Conservation (phyloP, 1,140 invertebrate species). For the Magallana ariakensis region DNA sequence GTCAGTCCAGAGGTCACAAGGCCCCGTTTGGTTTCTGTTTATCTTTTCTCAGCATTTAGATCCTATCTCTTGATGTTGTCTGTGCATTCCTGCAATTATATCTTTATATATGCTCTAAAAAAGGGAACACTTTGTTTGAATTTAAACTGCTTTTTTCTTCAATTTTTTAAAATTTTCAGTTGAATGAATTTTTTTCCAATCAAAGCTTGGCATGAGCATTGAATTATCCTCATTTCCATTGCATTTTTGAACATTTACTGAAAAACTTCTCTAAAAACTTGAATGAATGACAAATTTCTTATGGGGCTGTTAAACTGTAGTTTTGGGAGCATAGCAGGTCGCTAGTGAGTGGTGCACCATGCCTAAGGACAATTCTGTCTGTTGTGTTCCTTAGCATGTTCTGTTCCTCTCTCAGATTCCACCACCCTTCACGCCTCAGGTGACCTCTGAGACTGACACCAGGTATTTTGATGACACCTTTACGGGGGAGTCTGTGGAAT, state of each 20-base stretch:
- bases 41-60: constrained; percentile 7
- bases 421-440: constrained; percentile 95
- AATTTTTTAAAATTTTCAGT: neutral
- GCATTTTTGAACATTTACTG: neutral
- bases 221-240: neutral
- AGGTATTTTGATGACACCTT: constrained; percentile 99
- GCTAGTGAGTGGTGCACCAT: constrained; percentile 28
- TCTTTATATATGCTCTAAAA: neutral
- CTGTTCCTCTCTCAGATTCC: constrained; percentile 69
- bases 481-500: constrained; percentile 96
- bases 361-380: constrained; percentile 30
- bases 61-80: constrained; percentile 23
- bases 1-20: constrained; percentile 25
- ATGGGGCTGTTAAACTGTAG: constrained; percentile 13
- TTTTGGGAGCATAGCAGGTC: constrained; percentile 3
- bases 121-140: neutral
- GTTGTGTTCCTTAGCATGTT: constrained; percentile 30
- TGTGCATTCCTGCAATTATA: neutral
- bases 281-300: neutral
- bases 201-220: constrained; percentile 19
- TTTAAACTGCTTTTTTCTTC: neutral
- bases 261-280: neutral
- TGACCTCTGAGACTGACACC: constrained; percentile 97
- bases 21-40: constrained; percentile 13
- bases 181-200: neutral